Conservation (phyloP, 2,888 invertebrate genomes). For the Synanthedon myopaeformis region DNA sequence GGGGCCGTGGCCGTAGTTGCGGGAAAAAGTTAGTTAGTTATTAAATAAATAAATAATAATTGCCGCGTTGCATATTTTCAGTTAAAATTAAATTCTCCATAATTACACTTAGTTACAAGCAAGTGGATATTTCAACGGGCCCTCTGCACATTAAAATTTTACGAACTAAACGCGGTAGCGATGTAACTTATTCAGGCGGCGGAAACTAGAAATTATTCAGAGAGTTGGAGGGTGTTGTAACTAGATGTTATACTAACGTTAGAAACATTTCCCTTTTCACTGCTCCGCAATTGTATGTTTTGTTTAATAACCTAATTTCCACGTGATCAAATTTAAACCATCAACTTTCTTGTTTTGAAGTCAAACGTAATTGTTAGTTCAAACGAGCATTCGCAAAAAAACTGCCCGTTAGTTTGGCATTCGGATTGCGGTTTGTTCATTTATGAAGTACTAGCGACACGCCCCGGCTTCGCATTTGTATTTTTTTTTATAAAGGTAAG, state of each 20-base stretch:
- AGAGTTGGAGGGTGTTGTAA: slow-evolving; percentile 36
- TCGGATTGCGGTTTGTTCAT: slow-evolving; percentile 39
- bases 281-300: slow-evolving; percentile 15
- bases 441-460: slow-evolving; percentile 8
- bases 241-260: too few relatives aligned
- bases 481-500: too few relatives aligned
- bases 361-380: slow-evolving; percentile 23
- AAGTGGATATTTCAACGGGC: background rate
- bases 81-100: too few relatives aligned
- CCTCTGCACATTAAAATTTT: slow-evolving; percentile 38
- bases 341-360: slow-evolving; percentile 33
- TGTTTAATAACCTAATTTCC: slow-evolving; percentile 31
- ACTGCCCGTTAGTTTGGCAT: slow-evolving; percentile 35
- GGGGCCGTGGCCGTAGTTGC: too few relatives aligned
- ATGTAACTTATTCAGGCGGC: slow-evolving; percentile 54
- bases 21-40: too few relatives aligned
- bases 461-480: too few relatives aligned
- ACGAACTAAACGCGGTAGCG: slow-evolving; percentile 31
- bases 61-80: too few relatives aligned
- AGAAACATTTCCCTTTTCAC: too few relatives aligned
- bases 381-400: slow-evolving; percentile 38
- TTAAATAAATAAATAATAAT: too few relatives aligned
- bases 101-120: background rate
- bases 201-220: slow-evolving; percentile 53
- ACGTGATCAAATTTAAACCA: slow-evolving; percentile 27